A percentile compares a stretch with the other conserved stretches of the same genome.
Conservation (phyloP, 2,113 vertebrate genomes). For the Thalassarche chlororhynchos region DNA sequence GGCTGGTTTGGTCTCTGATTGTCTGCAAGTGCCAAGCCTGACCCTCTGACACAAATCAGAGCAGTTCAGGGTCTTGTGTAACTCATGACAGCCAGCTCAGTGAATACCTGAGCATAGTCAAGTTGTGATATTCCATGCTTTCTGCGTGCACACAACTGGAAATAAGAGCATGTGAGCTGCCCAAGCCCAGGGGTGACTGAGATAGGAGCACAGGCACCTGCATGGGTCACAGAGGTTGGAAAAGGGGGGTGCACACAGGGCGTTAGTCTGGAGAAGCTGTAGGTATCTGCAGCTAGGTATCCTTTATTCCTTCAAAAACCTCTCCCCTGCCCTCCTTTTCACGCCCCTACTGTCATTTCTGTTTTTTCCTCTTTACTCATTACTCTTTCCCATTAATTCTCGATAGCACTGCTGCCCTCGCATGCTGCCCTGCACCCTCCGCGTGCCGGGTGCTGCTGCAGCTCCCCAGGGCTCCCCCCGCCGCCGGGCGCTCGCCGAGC, state of each 20-base stretch:
- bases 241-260: not conserved
- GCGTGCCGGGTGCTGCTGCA: fast-evolving
- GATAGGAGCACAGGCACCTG: not conserved
- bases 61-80: not conserved
- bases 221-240: not conserved
- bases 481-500: fast-evolving
- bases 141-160: not conserved
- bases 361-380: not conserved
- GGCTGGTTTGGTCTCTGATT: not conserved
- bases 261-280: not conserved
- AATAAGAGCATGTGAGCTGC: not conserved
- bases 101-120: not conserved
- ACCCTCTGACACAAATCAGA: not conserved
- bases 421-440: not conserved
- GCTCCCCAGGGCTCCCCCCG: fast-evolving
- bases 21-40: not conserved
- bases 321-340: not conserved
- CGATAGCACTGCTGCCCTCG: not conserved
- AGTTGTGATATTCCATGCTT: not conserved
- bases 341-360: not conserved
- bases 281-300: not conserved
- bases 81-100: not conserved
- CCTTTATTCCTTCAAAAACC: not conserved
- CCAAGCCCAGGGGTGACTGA: not conserved
- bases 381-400: not conserved